Evolutionary conservation across 1,140 invertebrate species (phyloP).

Genomic region (Brachionus rotundiformis): DNA sequence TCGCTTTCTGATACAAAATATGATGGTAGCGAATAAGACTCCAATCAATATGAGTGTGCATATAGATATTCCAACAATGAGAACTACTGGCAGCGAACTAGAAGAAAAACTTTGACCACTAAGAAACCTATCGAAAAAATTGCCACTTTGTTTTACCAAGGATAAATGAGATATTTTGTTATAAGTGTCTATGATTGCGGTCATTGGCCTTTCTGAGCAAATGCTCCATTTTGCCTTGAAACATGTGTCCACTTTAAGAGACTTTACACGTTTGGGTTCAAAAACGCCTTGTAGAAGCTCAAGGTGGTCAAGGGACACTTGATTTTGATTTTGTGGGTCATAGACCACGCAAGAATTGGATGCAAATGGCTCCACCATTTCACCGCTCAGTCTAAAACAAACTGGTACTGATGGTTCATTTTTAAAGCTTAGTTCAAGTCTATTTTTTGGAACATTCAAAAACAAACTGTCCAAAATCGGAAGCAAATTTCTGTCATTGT

Average conservation of each 20-base stretch:
- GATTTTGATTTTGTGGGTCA: not conserved
- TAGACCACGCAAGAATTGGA: not conserved
- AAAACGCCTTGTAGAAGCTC: not conserved
- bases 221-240: not conserved
- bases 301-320: not conserved
- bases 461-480: not conserved
- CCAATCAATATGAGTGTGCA: not conserved
- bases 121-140: not conserved
- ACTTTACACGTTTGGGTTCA: not conserved
- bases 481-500: not conserved
- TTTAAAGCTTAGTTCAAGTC: constrained; percentile 15
- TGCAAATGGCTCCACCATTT: not conserved
- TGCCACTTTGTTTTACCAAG: not conserved
- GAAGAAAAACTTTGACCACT: not conserved
- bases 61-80: constrained; percentile 2
- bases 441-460: constrained; percentile 44
- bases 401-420: not conserved
- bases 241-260: not conserved
- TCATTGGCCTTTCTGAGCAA: not conserved
- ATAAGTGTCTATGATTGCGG: constrained; percentile 45
- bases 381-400: not conserved
- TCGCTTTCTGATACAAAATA: constrained; percentile 8
- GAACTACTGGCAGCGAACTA: not conserved
- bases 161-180: constrained; percentile 49
- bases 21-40: not conserved